Evolutionary conservation across 2,888 invertebrate genomes (phyloP).

Genomic region (Synergus umbraculus): DNA sequence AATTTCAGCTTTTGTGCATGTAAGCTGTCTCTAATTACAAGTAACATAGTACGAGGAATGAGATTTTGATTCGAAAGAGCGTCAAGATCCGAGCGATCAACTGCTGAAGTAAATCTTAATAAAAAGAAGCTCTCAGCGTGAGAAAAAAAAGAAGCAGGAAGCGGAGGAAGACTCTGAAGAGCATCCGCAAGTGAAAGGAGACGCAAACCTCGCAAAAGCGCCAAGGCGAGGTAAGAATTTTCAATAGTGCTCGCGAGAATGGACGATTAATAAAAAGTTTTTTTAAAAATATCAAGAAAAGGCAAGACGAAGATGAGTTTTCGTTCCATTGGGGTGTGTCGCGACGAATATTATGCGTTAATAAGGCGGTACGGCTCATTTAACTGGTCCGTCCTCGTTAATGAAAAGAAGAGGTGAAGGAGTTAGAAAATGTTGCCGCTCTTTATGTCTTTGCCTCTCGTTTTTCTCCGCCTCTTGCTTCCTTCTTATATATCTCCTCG

Average conservation of each 20-base stretch:
- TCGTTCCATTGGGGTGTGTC: background rate
- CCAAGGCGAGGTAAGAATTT: constrained; percentile 30
- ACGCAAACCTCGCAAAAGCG: constrained; percentile 41
- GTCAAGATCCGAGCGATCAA: constrained; percentile 33
- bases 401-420: constrained; percentile 56
- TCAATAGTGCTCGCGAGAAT: constrained; percentile 35
- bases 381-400: constrained; percentile 61
- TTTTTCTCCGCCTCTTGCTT: constrained; percentile 51
- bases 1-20: background rate
- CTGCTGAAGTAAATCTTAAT: constrained; percentile 43
- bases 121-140: constrained; percentile 49
- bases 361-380: constrained; percentile 66
- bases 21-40: background rate
- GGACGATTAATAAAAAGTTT: constrained; percentile 22
- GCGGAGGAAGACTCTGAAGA: constrained; percentile 41
- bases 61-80: constrained; percentile 7
- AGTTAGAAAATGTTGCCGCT: constrained; percentile 48
- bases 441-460: constrained; percentile 48
- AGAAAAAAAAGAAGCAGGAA: constrained; percentile 39
- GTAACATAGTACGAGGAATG: background rate
- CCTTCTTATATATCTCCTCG: constrained; percentile 49
- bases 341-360: constrained; percentile 64
- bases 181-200: constrained; percentile 42
- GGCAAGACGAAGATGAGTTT: background rate
- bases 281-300: background rate